Evolutionary conservation across 2,888 invertebrate genomes (phyloP).

Genomic region (Cerastis rubricosa): DNA sequence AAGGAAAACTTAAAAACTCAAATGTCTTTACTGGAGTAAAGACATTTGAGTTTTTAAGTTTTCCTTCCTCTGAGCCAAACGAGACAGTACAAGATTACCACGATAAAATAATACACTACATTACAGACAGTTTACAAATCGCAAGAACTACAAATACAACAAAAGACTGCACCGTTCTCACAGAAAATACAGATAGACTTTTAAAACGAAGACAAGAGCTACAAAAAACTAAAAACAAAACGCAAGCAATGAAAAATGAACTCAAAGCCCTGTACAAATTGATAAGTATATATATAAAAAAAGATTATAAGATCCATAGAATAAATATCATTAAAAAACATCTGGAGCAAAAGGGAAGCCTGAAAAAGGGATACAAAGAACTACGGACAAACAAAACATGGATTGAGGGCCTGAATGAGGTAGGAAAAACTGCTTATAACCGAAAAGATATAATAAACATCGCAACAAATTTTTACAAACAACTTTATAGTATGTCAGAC

Average conservation of each 20-base stretch:
- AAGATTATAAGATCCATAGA: too few species aligned
- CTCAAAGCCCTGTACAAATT: too few species aligned
- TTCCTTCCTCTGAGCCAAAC: background rate
- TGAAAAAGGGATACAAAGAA: conserved; percentile 7
- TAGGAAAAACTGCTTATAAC: background rate
- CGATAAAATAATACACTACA: conserved; percentile 1
- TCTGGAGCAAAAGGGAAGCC: conserved; percentile 4
- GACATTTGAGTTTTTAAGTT: too few species aligned
- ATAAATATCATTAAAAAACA: conserved; percentile 2
- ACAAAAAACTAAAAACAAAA: too few species aligned
- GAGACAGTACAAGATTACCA: conserved; percentile 11
- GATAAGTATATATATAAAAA: too few species aligned
- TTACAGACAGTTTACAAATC: too few species aligned
- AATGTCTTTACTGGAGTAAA: background rate
- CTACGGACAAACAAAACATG: background rate
- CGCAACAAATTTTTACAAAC: background rate
- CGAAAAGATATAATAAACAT: background rate
- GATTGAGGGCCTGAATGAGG: background rate
- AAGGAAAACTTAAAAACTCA: conserved; percentile 7
- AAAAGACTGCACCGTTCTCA: too few species aligned
- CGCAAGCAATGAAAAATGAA: too few species aligned
- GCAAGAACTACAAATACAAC: too few species aligned
- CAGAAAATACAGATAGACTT: too few species aligned
- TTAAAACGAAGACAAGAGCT: too few species aligned
- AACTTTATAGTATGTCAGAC: background rate